A percentile compares a stretch with the other conserved stretches of the same genome.
phyloP scores from a whole-genome alignment of 2,113 vertebrate species.

The Oenanthe oenanthe region DNA sequence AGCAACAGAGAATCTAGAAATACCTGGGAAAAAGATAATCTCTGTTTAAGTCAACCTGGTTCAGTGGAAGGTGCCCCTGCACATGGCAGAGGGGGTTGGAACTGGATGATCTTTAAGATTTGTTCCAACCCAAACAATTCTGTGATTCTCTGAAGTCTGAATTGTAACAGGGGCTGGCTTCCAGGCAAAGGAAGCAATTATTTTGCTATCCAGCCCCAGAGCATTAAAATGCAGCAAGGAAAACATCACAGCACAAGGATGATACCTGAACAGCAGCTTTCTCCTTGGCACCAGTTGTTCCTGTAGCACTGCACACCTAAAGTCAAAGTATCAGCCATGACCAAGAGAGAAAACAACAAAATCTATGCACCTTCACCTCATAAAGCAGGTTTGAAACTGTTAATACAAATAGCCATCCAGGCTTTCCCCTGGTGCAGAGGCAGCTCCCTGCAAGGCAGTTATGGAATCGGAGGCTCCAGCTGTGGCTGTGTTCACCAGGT shows the following conservation, averaged over 20 bases:
- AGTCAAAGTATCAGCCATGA: neutral
- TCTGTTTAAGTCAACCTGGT: neutral
- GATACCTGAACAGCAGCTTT: neutral
- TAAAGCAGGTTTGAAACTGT: neutral
- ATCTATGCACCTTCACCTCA: neutral
- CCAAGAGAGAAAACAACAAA: neutral
- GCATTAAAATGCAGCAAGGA: neutral
- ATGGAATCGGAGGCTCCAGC: fast-evolving
- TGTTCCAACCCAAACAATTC: neutral
- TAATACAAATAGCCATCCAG: neutral
- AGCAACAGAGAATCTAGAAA: neutral
- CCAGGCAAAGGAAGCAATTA: neutral
- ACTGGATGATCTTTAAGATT: neutral
- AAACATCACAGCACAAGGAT: neutral
- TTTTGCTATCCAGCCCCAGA: neutral
- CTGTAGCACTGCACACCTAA: neutral
- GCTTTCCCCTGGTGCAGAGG: neutral
- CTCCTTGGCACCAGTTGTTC: neutral
- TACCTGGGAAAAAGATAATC: neutral
- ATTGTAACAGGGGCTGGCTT: neutral
- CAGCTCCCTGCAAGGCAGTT: neutral
- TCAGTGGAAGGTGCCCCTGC: neutral
- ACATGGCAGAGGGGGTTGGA: neutral
- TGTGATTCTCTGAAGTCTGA: neutral
- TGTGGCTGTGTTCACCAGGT: neutral